Conservation (phyloP, 1,140 invertebrate species). For the Euschistus heros region DNA sequence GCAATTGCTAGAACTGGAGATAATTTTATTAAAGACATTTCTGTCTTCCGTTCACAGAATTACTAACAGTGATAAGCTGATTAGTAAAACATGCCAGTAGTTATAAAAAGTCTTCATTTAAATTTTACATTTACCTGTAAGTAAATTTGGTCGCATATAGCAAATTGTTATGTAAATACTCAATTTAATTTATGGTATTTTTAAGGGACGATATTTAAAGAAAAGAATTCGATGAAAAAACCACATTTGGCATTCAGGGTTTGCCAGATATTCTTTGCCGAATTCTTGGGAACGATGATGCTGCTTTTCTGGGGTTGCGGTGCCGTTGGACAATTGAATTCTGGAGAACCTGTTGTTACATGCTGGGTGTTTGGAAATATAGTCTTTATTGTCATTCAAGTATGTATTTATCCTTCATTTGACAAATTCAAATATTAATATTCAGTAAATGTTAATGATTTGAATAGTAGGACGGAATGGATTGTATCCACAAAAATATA, state of each 20-base stretch:
- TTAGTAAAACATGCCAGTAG: background rate
- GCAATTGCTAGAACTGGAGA: too few relatives aligned
- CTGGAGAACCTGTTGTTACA: constrained; percentile 18
- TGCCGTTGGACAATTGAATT: constrained; percentile 10
- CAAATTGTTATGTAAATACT: background rate
- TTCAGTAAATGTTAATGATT: background rate
- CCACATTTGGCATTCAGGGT: background rate
- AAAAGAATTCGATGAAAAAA: background rate
- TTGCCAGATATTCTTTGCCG: constrained; percentile 28
- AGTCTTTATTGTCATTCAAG: constrained; percentile 27
- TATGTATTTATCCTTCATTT: background rate
- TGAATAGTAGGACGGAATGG: background rate
- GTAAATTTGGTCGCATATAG: background rate
- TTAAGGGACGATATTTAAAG: background rate
- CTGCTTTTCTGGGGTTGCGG: constrained; percentile 32
- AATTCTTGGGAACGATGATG: constrained; percentile 28
- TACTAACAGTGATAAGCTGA: too few relatives aligned
- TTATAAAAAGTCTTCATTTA: background rate
- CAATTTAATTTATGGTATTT: background rate
- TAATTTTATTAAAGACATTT: too few relatives aligned
- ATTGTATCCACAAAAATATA: background rate
- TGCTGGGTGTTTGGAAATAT: constrained; percentile 28
- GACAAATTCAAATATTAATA: background rate
- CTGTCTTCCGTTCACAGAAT: too few relatives aligned
- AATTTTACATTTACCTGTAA: background rate